A percentile compares a stretch with the other conserved stretches of the same genome.
Evolutionary conservation across 2,888 invertebrate genomes (phyloP).

Genomic region (Troglohyphantes excavatus): DNA sequence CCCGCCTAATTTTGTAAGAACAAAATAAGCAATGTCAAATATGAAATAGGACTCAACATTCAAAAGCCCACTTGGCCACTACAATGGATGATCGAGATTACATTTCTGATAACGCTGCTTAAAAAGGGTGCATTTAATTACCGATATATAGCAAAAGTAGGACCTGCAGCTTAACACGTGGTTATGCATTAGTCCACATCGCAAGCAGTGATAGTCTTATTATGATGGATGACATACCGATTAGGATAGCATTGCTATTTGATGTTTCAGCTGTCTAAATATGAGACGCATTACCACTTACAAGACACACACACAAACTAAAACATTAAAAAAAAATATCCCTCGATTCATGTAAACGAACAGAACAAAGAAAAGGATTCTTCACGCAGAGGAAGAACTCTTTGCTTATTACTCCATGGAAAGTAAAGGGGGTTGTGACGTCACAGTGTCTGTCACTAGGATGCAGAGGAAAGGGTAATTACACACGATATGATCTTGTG

Average conservation of each 20-base stretch:
- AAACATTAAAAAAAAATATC: constrained; percentile 8
- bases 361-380: constrained; percentile 34
- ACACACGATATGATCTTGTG: constrained; percentile 58
- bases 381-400: constrained; percentile 29
- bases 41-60: no score
- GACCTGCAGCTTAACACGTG: constrained; percentile 27
- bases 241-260: constrained; percentile 35
- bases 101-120: constrained; percentile 29
- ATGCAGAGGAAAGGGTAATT: constrained; percentile 62
- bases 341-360: background rate
- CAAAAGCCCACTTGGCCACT: background rate
- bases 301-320: constrained; percentile 18
- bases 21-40: no score
- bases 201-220: constrained; percentile 44
- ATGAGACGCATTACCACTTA: constrained; percentile 51
- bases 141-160: constrained; percentile 7
- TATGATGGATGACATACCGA: constrained; percentile 67
- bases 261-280: constrained; percentile 66
- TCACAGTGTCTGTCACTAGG: constrained; percentile 65
- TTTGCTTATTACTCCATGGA: background rate
- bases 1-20: no score
- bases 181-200: background rate
- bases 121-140: constrained; percentile 69
- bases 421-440: constrained; percentile 32
- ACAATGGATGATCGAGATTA: constrained; percentile 32